A percentile compares a stretch with the other conserved stretches of the same genome.
These are phyloP conservation scores for Brachionus koreanus DNA, from an alignment of 1,140 invertebrate genomes.

Conservation along the genomic window DNA sequence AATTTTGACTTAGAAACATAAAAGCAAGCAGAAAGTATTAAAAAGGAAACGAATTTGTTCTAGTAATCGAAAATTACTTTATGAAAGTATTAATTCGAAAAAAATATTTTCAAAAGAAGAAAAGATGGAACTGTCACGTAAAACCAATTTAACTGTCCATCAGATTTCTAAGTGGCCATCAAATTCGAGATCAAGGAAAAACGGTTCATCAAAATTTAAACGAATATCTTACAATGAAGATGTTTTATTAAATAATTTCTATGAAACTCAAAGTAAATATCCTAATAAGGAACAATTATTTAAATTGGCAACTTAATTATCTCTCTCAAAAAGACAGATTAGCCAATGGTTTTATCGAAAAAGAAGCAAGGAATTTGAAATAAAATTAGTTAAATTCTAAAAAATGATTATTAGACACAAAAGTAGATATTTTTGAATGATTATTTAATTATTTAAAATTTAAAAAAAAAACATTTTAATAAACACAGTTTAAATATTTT, in stretches of 20 bases:
- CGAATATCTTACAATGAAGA: not conserved
- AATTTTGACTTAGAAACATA: not conserved
- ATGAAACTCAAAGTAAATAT: not conserved
- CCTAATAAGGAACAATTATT: not conserved
- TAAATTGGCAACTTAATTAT: not conserved
- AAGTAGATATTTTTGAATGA: not conserved
- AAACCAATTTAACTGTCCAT: not conserved
- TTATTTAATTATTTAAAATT: not conserved
- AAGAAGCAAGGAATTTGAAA: not conserved
- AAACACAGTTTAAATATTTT: too few relatives aligned
- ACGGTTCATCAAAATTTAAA: too few relatives aligned
- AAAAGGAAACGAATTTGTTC: not conserved
- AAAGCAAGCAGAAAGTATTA: not conserved
- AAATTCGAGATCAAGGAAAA: not conserved
- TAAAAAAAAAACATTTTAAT: constrained; percentile 1
- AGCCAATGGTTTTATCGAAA: not conserved
- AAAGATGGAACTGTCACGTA: not conserved
- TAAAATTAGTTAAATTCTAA: too few relatives aligned
- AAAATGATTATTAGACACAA: too few relatives aligned
- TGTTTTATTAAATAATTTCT: not conserved
- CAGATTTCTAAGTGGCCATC: not conserved
- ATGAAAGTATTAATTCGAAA: not conserved
- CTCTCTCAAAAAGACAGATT: not conserved
- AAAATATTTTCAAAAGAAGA: not conserved
- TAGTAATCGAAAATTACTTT: not conserved